Base-by-base conservation (phyloP, 2,113 vertebrate species). In the Callionymus lyra region DNA sequence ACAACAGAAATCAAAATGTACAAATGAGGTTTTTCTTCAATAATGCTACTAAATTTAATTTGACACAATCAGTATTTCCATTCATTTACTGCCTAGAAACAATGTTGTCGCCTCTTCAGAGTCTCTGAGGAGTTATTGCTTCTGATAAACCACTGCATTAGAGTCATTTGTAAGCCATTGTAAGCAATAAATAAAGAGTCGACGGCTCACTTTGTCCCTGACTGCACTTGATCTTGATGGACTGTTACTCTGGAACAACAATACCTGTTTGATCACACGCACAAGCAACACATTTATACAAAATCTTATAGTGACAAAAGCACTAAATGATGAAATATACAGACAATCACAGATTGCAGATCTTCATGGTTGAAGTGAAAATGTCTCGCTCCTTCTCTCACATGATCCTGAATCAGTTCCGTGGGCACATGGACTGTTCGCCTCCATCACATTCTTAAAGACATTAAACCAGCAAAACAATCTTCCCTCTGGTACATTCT, bases 301-400 rank as follows among this genome's bases (percentile, higher is more conserved):
- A 81, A 86, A 73, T 74, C 77, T 69, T 78, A 82, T 66, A 85
- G 90, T 86, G 90, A 86, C 82, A 82, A 78, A 85, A 66, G 78
- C 86, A 85, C 87, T 84, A 80, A 56, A 62, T 76, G 84, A 79
- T 77, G 83, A 81, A 84, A 79, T 84, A 89, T 86, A 85, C 71
- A 83, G 86, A 92, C 92, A 94, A 92, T 97, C 92, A 97, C 91
- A 87, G 94, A 98, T 87, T 95, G 93, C 94, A 94, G 85, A 84
- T 80, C 70, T 70, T 72, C 53, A 59, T 79, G 81, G 84, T 80
- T 59, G 73, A 77, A 56, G 44, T 53, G 65, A 79, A 70, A 77
- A 82, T 37, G 63, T 70, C 68, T 39, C 38, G 43, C 44, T 43
- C 50, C 8, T 27, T 8, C 8, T 51, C 63, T 27, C 21, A 27